Evolutionary conservation across 1,140 invertebrate genomes (phyloP), one percentile per base, ranked within the genome.

Genomic region (Drosophila jambulina): DNA sequence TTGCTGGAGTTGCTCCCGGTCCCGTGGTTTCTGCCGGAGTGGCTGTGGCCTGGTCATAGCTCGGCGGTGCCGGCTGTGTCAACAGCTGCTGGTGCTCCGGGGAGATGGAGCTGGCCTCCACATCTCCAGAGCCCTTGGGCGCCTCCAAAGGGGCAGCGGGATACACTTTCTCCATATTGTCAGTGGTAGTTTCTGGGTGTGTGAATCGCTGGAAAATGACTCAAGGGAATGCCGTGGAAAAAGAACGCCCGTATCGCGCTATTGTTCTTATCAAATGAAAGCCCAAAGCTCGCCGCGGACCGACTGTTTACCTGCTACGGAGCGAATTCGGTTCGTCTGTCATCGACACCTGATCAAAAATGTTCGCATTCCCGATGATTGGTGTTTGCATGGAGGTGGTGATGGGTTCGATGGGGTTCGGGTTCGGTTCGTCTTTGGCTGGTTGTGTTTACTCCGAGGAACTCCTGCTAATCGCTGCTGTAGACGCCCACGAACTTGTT

Each of bases 401-500:
- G 68, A 45, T 67, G 29, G 46, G 71, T 69, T 74, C 49, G 70
- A 65, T 64, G 60, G 34, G 54, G 34, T 23, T 53, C 43, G 62
- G 29, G 15, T 53, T 34, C n/a, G 34, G 43, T 63, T 74, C 72
- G 59, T 69, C 49, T 67, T 67, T 63, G 58, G 74, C 68, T 68
- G 19, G 45, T 58, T 65, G 49, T 46, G 42, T 53, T 76, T 56
- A 36, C 29, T 43, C 12, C 27, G 25, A 27, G 38, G 7, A 10
- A 9, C 6, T 34, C 19, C 2, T 10, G 17, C 45, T 76, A 87
- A 63, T 83, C 84, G 49, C 75, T 78, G 69, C 46, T 76, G 59
- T 95, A 95, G n/a, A 93, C 93, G 32, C 96, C 96, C 25, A 96
- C 91, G 75, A 93, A 96, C 19, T 94, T 88, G 43, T 93, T 93